phyloP scores from a whole-genome alignment of 1,140 invertebrate species.

The Euwallacea similis region DNA sequence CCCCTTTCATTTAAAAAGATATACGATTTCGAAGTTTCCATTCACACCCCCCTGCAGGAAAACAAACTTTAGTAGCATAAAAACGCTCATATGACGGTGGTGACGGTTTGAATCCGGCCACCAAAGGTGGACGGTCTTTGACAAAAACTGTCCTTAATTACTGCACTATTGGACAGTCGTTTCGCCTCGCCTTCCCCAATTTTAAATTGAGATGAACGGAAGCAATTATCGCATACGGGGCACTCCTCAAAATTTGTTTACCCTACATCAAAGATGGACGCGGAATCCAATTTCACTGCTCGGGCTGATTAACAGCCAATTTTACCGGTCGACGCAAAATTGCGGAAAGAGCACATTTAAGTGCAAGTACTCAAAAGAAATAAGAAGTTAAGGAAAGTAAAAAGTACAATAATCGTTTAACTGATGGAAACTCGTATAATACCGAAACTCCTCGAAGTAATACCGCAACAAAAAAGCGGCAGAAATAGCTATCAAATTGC shows the following conservation, averaged over 20 bases:
- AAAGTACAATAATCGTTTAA: neutral
- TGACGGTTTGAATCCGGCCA: constrained; percentile 1
- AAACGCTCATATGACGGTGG: too few species aligned
- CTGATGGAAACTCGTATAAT: constrained; percentile 7
- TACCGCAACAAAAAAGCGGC: constrained; percentile 7
- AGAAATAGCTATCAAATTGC: constrained; percentile 23
- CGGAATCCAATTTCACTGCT: constrained; percentile 17
- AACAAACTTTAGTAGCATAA: neutral
- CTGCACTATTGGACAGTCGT: constrained; percentile 3
- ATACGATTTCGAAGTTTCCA: neutral
- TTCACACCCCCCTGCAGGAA: neutral
- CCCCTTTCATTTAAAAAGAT: neutral
- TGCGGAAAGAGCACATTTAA: too few species aligned
- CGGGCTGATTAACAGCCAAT: constrained; percentile 10
- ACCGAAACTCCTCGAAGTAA: neutral
- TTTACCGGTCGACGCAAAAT: neutral
- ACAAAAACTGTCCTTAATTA: constrained; percentile 20
- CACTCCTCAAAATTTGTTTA: constrained; percentile 16
- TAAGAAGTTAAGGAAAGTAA: too few species aligned
- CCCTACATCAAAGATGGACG: constrained; percentile 14
- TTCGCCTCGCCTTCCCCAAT: constrained; percentile 8
- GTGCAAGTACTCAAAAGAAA: too few species aligned
- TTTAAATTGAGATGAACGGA: constrained; percentile 21
- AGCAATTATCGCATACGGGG: neutral
- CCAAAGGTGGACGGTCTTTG: constrained; percentile 13